These are phyloP conservation scores for Cephalopholis sonnerati DNA, from an alignment of 2,113 vertebrate genomes.

Conservation along the genomic window DNA sequence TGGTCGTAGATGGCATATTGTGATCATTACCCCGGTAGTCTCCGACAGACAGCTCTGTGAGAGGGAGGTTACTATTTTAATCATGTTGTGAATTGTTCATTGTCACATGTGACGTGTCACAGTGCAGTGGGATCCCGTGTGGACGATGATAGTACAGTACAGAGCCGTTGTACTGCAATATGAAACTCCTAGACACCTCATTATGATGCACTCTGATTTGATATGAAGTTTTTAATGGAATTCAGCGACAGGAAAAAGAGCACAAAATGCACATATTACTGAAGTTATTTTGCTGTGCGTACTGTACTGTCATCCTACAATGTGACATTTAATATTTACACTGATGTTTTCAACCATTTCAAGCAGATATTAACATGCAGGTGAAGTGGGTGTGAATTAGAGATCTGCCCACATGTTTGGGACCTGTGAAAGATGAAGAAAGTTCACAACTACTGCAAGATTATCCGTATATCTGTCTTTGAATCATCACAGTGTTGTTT, in stretches of 20 bases:
- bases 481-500: constrained; percentile 38
- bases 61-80: constrained; percentile 62
- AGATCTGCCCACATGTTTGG: constrained; percentile 23
- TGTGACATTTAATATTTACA: constrained; percentile 31
- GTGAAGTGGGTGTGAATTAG: constrained; percentile 2
- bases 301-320: constrained; percentile 46
- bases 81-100: constrained; percentile 54
- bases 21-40: constrained; percentile 30
- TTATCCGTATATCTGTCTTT: constrained; percentile 33
- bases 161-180: constrained; percentile 36
- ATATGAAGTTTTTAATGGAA: constrained; percentile 22
- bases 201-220: constrained; percentile 35
- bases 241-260: constrained; percentile 41
- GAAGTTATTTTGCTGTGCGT: constrained; percentile 17
- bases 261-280: constrained; percentile 53
- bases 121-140: constrained; percentile 31
- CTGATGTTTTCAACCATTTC: constrained; percentile 29
- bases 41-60: constrained; percentile 19
- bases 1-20: constrained; percentile 40
- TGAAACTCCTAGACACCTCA: constrained; percentile 38
- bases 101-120: constrained; percentile 58
- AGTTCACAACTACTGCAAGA: neutral
- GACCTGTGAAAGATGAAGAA: constrained; percentile 16
- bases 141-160: constrained; percentile 42
- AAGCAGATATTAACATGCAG: constrained; percentile 28